A percentile compares a stretch with the other conserved stretches of the same genome.
phyloP scores from a whole-genome alignment of 2,888 invertebrate species.

The Apamea sordens region DNA sequence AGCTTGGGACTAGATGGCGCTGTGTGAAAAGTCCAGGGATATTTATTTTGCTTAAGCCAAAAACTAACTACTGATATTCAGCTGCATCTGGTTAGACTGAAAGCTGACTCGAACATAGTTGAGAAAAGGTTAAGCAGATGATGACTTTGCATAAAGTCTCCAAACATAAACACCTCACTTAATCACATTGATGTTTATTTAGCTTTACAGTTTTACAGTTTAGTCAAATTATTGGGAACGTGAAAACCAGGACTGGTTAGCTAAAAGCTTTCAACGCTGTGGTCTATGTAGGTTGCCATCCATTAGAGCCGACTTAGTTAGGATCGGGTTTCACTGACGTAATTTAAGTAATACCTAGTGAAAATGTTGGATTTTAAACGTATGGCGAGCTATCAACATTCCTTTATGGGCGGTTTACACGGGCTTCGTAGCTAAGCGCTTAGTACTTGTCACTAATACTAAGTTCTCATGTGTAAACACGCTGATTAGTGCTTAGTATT shows the following conservation, averaged over 20 bases:
- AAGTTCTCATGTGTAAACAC: too few relatives aligned
- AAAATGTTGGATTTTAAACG: neutral
- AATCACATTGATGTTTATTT: neutral
- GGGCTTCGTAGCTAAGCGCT: too few relatives aligned
- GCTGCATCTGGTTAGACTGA: too few relatives aligned
- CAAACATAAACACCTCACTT: neutral
- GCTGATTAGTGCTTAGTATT: too few relatives aligned
- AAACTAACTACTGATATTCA: too few relatives aligned
- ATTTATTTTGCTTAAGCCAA: too few relatives aligned
- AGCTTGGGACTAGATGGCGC: too few relatives aligned
- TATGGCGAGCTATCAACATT: neutral
- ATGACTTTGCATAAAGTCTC: neutral
- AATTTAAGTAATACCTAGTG: constrained; percentile 11
- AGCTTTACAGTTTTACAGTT: neutral
- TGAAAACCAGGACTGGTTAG: neutral
- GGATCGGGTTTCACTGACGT: constrained; percentile 14
- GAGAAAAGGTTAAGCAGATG: too few relatives aligned
- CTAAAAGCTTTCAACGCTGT: constrained; percentile 50
- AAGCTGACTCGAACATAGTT: too few relatives aligned
- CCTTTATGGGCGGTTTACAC: too few relatives aligned
- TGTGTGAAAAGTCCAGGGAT: too few relatives aligned
- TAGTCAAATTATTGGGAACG: neutral
- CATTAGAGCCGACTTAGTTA: constrained; percentile 38
- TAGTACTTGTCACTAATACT: too few relatives aligned
- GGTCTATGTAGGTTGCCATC: neutral